Evolutionary conservation across 2,888 invertebrate genomes (phyloP), one percentile per base, ranked within the genome.

Genomic region (Anaspis maculata): DNA sequence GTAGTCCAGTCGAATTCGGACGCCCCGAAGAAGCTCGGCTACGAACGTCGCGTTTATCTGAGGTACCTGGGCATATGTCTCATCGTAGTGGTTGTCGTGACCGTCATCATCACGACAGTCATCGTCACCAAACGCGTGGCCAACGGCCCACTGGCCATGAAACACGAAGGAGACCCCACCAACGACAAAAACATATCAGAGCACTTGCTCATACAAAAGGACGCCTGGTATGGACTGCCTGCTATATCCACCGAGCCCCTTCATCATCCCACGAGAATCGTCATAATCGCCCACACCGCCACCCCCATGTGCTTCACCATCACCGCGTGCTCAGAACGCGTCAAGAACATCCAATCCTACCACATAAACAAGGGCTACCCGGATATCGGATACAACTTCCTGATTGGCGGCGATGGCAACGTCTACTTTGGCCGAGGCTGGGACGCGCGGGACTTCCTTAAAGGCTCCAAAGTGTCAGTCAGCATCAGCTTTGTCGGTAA

Each of bases 361-460:
- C 39, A 39, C 21, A 15, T 30, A 3, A 12, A 13, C 3, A 5
- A 21, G 6, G 11, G 23, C 10, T 15, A 11, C 5, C 62, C 66
- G 2, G 72, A 74, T 50, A 68, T 74, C 32, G 62, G 59, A 5
- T 66, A 63, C 44, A 66, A 61, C 44, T 72, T 70, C 39, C 44
- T 74, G 45, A 65, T 77, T 32, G 74, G 73, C 3, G 68, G 70
- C 21, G 75, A 76, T 56, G 74, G 71, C 4, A 66, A 65, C 39
- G 57, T 72, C 16, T 73, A 72, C 48, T 67, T 68, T 27, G 73
- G 71, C 15, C 62, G 72, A 37, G 72, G 71, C 39, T 73, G 68
- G 72, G 61, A 66, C 37, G 62, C 59, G 23, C 64, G 66, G 29
- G 76, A 74, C 35, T 68, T 71, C 21, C 73, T 73, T 52, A 64